Percentiles rank a stretch among this genome's conserved stretches.
Conservation (phyloP, 2,888 invertebrate genomes). For the Uropetala carovei region DNA sequence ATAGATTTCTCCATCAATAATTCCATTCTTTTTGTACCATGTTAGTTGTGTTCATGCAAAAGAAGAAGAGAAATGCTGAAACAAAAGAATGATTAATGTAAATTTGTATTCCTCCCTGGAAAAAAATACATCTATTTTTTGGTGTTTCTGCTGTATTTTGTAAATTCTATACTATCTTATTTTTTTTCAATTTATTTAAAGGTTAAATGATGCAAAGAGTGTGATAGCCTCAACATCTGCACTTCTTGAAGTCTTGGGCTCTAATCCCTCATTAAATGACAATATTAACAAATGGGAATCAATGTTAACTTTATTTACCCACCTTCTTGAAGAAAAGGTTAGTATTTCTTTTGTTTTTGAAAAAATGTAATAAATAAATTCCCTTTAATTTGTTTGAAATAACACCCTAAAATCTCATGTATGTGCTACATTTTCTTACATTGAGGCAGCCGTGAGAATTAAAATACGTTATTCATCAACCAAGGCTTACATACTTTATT, state of each 20-base stretch:
- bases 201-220: conserved; percentile 69
- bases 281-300: neutral
- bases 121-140: conserved; percentile 68
- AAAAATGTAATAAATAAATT: no score
- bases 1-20: no score
- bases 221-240: conserved; percentile 68
- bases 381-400: no score
- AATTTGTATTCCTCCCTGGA: conserved; percentile 72
- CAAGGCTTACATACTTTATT: no score
- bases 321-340: conserved; percentile 31
- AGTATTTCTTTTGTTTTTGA: neutral
- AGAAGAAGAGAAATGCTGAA: no score
- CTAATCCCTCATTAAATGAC: conserved; percentile 63
- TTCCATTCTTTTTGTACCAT: no score
- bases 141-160: conserved; percentile 14
- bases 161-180: neutral
- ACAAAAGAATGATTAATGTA: conserved; percentile 68
- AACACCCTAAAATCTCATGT: no score
- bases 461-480: no score
- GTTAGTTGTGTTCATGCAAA: no score
- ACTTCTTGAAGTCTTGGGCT: conserved; percentile 68
- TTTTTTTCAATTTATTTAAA: conserved; percentile 67
- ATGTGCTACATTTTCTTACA: no score
- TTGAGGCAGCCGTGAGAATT: no score
- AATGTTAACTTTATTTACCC: neutral